These are phyloP conservation scores for Rhombomys opimus DNA, from an alignment of 2,113 vertebrate genomes.

Conservation along the genomic window DNA sequence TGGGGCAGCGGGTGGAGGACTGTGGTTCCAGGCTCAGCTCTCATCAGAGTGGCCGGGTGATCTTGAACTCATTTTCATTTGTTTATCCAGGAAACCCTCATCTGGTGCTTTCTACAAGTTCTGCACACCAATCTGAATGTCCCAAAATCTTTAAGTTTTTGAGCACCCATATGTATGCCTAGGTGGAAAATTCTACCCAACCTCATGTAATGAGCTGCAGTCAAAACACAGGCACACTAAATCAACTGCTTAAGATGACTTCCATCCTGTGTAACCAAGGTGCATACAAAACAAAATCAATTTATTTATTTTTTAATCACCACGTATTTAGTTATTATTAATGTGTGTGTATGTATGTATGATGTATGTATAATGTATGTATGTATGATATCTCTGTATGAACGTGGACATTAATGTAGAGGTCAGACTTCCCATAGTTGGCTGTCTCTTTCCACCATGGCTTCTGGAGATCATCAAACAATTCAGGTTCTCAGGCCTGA, in stretches of 20 bases:
- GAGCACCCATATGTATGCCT: neutral
- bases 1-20: neutral
- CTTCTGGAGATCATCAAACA: neutral
- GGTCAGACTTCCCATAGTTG: neutral
- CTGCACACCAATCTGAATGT: too few relatives aligned
- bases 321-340: too few relatives aligned
- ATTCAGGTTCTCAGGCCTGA: neutral
- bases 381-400: neutral
- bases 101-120: neutral
- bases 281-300: neutral
- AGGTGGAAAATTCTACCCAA: neutral
- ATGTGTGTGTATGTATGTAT: neutral
- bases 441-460: neutral
- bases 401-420: neutral
- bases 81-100: neutral
- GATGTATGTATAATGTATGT: neutral
- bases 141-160: neutral
- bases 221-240: neutral
- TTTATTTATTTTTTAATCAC: too few relatives aligned
- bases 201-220: neutral
- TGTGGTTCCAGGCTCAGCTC: neutral
- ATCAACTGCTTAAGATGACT: neutral
- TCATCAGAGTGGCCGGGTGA: neutral
- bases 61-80: neutral
- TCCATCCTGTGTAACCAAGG: neutral